A percentile compares a stretch with the other conserved stretches of the same genome.
These are phyloP conservation scores for Lordiphosa fenestrarum DNA, from an alignment of 2,888 invertebrate genomes.

Conservation along the genomic window DNA sequence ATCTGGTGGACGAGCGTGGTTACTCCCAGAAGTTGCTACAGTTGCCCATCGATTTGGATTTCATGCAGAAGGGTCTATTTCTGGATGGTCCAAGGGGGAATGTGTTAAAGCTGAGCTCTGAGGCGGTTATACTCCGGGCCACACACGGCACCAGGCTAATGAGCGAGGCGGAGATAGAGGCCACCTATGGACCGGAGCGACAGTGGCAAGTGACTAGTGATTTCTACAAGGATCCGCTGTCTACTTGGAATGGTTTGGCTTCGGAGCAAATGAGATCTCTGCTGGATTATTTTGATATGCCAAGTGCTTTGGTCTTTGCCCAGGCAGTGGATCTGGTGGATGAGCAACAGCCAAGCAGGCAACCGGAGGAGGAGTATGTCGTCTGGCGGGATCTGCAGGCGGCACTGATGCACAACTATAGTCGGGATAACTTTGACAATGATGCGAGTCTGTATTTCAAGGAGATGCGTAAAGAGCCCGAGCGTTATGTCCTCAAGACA, in stretches of 20 bases:
- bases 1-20: conserved; percentile 83
- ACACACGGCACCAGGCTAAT: conserved; percentile 85
- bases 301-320: conserved; percentile 84
- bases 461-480: conserved; percentile 82
- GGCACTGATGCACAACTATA: conserved; percentile 84
- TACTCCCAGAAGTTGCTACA: conserved; percentile 82
- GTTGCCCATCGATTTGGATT: conserved; percentile 82
- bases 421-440: conserved; percentile 82
- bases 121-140: conserved; percentile 84
- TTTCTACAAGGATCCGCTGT: conserved; percentile 82
- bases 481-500: conserved; percentile 83
- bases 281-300: conserved; percentile 88
- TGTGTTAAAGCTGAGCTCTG: conserved; percentile 83
- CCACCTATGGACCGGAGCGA: conserved; percentile 82
- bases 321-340: conserved; percentile 85
- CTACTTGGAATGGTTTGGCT: conserved; percentile 84
- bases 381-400: conserved; percentile 86
- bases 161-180: conserved; percentile 81
- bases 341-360: conserved; percentile 53
- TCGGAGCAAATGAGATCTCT: conserved; percentile 84
- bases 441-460: conserved; percentile 84
- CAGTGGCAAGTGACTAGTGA: conserved; percentile 82
- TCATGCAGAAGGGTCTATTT: conserved; percentile 87
- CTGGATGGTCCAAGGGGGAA: conserved; percentile 86
- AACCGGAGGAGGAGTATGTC: conserved; percentile 78